Evolutionary conservation across 23 tunicate genomes (phyloP).

Genomic region (Ciona savignyi): DNA sequence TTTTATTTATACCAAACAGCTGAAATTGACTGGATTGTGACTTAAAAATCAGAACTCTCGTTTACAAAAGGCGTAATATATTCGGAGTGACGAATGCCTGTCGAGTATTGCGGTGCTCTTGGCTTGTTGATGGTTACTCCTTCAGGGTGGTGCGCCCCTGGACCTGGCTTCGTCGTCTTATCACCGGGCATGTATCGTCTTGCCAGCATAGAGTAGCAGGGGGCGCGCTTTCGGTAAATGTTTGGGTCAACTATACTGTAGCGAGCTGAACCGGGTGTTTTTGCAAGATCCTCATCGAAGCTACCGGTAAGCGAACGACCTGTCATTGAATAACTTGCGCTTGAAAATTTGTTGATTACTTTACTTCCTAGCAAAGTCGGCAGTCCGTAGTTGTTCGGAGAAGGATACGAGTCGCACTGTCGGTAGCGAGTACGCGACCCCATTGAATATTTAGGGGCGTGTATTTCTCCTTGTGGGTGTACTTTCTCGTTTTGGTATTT

Average conservation of each 20-base stretch:
- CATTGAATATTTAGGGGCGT: conserved; percentile 83
- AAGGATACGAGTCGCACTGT: conserved; percentile 70
- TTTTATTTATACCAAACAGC: neutral
- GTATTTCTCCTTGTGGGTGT: conserved; percentile 79
- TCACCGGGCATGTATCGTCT: conserved; percentile 92
- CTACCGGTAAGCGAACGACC: conserved; percentile 70
- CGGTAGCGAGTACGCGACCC: conserved; percentile 76
- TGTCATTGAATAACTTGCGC: conserved; percentile 77
- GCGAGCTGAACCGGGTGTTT: conserved; percentile 89
- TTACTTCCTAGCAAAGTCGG: conserved; percentile 76
- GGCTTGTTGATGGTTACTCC: conserved; percentile 59
- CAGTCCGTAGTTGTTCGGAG: conserved; percentile 77
- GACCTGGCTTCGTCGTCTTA: conserved; percentile 94
- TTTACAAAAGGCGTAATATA: conserved; percentile 80
- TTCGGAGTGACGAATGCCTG: conserved; percentile 94
- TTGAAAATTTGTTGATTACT: conserved; percentile 70
- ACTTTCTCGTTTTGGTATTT: conserved; percentile 76
- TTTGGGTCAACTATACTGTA: conserved; percentile 76
- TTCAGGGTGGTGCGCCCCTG: conserved; percentile 90
- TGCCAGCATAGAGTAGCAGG: conserved; percentile 84
- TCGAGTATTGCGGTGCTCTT: conserved; percentile 65
- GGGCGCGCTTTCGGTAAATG: conserved; percentile 50
- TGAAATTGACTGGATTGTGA: neutral
- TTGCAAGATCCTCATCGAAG: conserved; percentile 84
- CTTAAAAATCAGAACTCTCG: conserved; percentile 26